Conservation (phyloP, 1,140 invertebrate species). For the Octopus sinensis region DNA sequence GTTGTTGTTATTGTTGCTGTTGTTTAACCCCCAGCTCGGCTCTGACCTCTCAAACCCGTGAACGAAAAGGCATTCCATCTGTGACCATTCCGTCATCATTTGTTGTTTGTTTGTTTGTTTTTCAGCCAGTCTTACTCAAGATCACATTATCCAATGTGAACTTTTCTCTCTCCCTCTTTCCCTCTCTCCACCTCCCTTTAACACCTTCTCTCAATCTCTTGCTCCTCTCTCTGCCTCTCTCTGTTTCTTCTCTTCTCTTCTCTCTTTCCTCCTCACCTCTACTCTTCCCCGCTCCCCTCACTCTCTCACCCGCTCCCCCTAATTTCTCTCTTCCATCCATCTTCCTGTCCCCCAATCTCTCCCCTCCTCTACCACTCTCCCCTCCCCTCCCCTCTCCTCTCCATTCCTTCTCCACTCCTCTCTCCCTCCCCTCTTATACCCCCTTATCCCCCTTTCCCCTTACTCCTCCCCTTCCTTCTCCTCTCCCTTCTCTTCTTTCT, state of each 20-base stretch:
- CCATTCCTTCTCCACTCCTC: not conserved
- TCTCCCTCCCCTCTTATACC: not conserved
- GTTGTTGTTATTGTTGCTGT: too few species aligned
- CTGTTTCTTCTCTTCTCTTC: not conserved
- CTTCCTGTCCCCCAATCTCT: not conserved
- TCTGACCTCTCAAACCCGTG: too few species aligned
- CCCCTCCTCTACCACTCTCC: not conserved
- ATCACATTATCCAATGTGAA: too few species aligned
- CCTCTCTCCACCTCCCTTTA: not conserved
- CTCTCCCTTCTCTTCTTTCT: not conserved
- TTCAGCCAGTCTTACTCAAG: too few species aligned
- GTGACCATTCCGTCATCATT: too few species aligned
- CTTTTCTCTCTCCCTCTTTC: not conserved
- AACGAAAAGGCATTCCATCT: too few species aligned
- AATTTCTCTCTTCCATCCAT: not conserved
- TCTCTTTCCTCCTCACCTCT: not conserved
- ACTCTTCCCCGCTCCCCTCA: not conserved
- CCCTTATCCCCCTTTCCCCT: not conserved
- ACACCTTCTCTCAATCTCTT: not conserved
- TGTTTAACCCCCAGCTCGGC: too few species aligned
- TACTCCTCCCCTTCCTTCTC: not conserved
- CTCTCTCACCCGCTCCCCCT: not conserved
- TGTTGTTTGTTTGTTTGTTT: too few species aligned
- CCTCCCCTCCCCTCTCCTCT: not conserved
- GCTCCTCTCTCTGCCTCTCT: not conserved